These are phyloP conservation scores for Pantherophis vulpinus DNA, from an alignment of 2,797 vertebrate species.

Conservation along the genomic window DNA sequence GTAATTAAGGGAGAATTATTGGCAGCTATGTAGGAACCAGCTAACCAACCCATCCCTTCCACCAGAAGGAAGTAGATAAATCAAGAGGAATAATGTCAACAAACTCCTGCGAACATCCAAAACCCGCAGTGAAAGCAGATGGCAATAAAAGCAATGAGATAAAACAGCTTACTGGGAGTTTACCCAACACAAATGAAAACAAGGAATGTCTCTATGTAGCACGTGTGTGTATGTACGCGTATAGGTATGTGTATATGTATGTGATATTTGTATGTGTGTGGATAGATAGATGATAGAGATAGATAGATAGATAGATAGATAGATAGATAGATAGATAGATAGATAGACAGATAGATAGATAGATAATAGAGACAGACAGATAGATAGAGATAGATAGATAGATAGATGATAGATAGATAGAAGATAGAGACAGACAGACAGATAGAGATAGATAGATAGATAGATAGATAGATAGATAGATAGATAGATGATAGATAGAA, in stretches of 20 bases:
- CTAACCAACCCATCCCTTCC: not conserved
- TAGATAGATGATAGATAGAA: too few relatives aligned
- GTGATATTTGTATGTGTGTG: not conserved
- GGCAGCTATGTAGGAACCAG: not conserved
- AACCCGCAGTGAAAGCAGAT: constrained; percentile 47
- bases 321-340: too few relatives aligned
- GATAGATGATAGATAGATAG: too few relatives aligned
- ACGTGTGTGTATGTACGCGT: not conserved
- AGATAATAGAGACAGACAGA: too few relatives aligned
- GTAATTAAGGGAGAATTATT: constrained; percentile 25
- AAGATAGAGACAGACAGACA: too few relatives aligned
- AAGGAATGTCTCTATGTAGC: not conserved
- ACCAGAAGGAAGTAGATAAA: constrained; percentile 17
- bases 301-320: too few relatives aligned
- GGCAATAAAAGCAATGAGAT: constrained; percentile 39
- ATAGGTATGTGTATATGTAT: not conserved
- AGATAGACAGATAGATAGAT: too few relatives aligned
- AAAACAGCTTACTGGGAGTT: constrained; percentile 31
- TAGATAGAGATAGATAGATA: too few relatives aligned
- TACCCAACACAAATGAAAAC: constrained; percentile 2
- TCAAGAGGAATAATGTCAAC: constrained; percentile 26
- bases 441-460: too few relatives aligned
- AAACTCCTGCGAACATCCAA: constrained; percentile 44
- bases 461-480: too few relatives aligned
- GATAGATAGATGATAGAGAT: too few relatives aligned